Conservation (phyloP, 2,797 vertebrate genomes). For the Sebastes variabilis region DNA sequence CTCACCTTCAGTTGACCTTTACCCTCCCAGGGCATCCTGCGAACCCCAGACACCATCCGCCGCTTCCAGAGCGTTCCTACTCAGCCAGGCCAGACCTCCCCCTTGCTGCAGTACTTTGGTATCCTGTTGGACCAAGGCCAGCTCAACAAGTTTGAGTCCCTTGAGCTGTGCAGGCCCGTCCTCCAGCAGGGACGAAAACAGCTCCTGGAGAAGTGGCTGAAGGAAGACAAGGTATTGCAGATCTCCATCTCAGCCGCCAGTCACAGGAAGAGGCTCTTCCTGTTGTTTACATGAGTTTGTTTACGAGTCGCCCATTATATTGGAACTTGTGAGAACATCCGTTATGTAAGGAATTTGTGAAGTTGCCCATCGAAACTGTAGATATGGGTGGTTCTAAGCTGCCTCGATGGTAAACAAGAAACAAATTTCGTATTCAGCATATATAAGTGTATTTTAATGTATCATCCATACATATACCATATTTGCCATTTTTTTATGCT, state of each 20-base stretch:
- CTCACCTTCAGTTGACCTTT: slow-evolving; percentile 14
- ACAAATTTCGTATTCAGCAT: neutral
- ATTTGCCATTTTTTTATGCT: neutral
- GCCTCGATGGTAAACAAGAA: neutral
- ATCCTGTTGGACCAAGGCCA: slow-evolving; percentile 98
- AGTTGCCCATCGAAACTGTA: slow-evolving; percentile 7
- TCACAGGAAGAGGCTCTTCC: slow-evolving; percentile 60
- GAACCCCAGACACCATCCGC: slow-evolving; percentile 98
- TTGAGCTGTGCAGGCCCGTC: slow-evolving; percentile 97
- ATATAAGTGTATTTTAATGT: neutral
- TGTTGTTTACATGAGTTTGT: slow-evolving; percentile 26
- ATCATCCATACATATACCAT: neutral
- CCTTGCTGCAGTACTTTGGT: slow-evolving; percentile 97
- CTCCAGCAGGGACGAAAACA: slow-evolving; percentile 99
- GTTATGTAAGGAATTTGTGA: slow-evolving; percentile 48
- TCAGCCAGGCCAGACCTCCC: slow-evolving; percentile 97
- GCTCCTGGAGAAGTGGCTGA: slow-evolving; percentile 98
- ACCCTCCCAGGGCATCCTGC: slow-evolving; percentile 91
- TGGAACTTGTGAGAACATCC: slow-evolving; percentile 48
- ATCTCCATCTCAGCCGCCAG: slow-evolving; percentile 28
- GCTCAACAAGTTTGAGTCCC: slow-evolving; percentile 98
- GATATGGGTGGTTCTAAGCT: neutral
- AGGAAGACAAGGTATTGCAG: slow-evolving; percentile 93
- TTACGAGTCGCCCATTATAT: slow-evolving; percentile 50
- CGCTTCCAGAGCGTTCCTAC: slow-evolving; percentile 98